These are phyloP conservation scores for Panulirus ornatus DNA, from an alignment of 1,140 invertebrate genomes.

Conservation along the genomic window DNA sequence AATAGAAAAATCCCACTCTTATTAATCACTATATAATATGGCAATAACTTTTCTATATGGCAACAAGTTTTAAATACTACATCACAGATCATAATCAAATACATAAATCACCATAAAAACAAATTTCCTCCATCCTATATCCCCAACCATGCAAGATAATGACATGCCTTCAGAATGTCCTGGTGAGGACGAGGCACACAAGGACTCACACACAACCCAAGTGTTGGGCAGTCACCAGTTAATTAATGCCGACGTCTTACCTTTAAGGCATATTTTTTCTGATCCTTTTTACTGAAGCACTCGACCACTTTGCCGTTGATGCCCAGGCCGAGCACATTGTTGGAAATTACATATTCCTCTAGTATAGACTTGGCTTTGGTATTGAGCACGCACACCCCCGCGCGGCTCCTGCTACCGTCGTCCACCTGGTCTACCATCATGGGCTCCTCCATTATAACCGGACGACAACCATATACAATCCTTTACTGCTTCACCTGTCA, in stretches of 20 bases:
- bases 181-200: no score
- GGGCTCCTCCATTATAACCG: slow-evolving; percentile 44
- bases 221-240: no score
- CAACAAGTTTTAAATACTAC: neutral
- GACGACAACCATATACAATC: neutral
- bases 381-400: slow-evolving; percentile 49
- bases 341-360: slow-evolving; percentile 96
- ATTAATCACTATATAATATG: no score
- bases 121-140: no score
- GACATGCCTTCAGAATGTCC: no score
- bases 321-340: slow-evolving; percentile 95
- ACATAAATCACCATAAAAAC: no score
- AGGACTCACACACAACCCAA: no score
- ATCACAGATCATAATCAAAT: neutral
- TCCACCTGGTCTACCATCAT: slow-evolving; percentile 48
- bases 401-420: neutral
- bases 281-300: slow-evolving; percentile 84
- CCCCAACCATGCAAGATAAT: no score
- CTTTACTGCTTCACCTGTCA: neutral
- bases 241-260: no score
- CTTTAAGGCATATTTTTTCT: slow-evolving; percentile 92
- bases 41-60: neutral
- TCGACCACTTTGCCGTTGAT: slow-evolving; percentile 93
- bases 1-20: no score
- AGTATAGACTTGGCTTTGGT: slow-evolving; percentile 70